A percentile compares a stretch with the other conserved stretches of the same genome.
Evolutionary conservation across 2,797 vertebrate species (phyloP).

Genomic region (Ammospiza maritima): DNA sequence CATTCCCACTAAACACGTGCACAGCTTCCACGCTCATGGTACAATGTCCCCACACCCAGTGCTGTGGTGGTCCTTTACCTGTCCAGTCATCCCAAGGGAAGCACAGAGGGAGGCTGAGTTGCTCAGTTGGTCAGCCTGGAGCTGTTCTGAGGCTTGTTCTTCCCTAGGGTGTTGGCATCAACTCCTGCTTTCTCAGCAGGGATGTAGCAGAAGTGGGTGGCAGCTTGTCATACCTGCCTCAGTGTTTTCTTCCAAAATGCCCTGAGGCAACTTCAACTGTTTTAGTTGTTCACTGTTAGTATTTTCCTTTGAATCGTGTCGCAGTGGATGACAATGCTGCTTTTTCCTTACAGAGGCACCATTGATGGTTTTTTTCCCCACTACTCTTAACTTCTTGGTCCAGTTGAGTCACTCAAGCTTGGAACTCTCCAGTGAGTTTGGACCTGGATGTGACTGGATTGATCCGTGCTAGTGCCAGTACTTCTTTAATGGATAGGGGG

Average conservation of each 20-base stretch:
- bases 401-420: background rate
- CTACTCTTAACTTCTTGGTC: background rate
- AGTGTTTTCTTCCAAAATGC: background rate
- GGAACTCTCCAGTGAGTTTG: background rate
- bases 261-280: background rate
- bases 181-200: background rate
- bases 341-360: background rate
- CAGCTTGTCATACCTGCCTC: background rate
- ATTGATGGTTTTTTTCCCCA: rapidly evolving
- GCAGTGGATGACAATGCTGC: background rate
- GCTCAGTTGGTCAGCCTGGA: background rate
- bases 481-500: background rate
- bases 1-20: background rate
- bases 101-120: background rate
- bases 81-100: background rate
- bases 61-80: background rate
- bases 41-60: rapidly evolving
- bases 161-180: background rate
- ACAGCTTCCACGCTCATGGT: background rate
- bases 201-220: background rate
- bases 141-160: background rate
- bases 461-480: background rate
- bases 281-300: background rate
- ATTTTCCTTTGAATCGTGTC: background rate
- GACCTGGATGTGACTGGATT: background rate